These are phyloP conservation scores for Brachionus paranguensis DNA, from an alignment of 1,140 invertebrate species.

Conservation along the genomic window DNA sequence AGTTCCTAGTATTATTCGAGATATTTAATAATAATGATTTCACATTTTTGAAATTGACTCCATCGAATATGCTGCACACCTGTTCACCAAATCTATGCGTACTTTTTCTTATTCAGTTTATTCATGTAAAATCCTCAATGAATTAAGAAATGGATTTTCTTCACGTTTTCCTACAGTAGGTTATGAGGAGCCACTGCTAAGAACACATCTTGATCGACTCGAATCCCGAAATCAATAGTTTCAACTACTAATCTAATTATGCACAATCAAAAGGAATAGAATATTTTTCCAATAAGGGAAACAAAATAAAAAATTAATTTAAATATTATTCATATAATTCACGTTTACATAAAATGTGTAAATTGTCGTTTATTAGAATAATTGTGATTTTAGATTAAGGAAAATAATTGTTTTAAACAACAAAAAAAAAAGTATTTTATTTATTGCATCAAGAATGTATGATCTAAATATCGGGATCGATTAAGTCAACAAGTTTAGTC, in stretches of 20 bases:
- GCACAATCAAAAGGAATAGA: background rate
- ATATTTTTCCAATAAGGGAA: background rate
- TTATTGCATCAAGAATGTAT: background rate
- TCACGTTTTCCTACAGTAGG: background rate
- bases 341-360: slow-evolving; percentile 39
- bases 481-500: background rate
- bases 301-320: slow-evolving; percentile 9
- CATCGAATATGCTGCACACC: background rate
- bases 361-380: background rate
- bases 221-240: background rate
- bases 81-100: background rate
- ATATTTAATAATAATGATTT: background rate
- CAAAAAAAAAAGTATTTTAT: background rate
- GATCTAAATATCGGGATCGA: background rate
- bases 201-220: background rate
- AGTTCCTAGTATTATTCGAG: slow-evolving; percentile 21
- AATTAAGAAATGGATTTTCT: background rate
- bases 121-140: background rate
- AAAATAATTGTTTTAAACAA: slow-evolving; percentile 2
- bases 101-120: background rate
- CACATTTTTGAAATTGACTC: slow-evolving; percentile 1
- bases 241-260: slow-evolving; percentile 5
- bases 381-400: background rate
- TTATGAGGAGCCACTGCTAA: background rate
- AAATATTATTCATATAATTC: slow-evolving; percentile 35